Conservation (phyloP, 2,113 vertebrate genomes). For the Pandion haliaetus region DNA sequence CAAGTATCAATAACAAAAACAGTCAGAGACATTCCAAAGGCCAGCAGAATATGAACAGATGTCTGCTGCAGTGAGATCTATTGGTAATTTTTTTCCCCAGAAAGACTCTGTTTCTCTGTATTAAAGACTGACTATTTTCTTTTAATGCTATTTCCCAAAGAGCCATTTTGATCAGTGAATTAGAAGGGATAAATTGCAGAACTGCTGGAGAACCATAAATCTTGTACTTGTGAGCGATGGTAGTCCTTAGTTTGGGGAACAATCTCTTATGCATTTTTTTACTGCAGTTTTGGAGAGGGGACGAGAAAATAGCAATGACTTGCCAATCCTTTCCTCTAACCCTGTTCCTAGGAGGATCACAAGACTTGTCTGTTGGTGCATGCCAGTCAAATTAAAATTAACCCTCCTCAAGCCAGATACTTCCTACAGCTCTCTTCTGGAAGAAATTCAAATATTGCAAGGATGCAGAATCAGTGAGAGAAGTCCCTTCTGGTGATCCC, state of each 20-base stretch:
- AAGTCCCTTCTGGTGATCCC: background rate
- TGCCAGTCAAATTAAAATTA: background rate
- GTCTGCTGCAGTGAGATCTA: background rate
- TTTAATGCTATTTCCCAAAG: background rate
- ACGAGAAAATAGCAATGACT: background rate
- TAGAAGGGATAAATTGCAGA: background rate
- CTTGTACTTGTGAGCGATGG: background rate
- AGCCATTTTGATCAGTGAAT: background rate
- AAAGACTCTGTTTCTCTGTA: background rate
- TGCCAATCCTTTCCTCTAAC: background rate
- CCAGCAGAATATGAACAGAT: background rate
- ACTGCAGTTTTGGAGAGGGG: background rate
- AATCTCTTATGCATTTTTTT: accelerated
- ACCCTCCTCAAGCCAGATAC: background rate
- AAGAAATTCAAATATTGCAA: background rate
- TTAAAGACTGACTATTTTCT: background rate
- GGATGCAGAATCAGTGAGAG: background rate
- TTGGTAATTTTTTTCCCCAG: background rate
- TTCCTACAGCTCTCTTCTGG: background rate
- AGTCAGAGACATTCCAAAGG: background rate
- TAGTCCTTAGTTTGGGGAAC: background rate
- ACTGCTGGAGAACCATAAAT: background rate
- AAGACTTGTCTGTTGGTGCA: no score
- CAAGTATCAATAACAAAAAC: background rate
- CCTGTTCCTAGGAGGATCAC: background rate